Conservation (phyloP, 2,888 invertebrate species). For the Hydroisotoma schaefferi region DNA sequence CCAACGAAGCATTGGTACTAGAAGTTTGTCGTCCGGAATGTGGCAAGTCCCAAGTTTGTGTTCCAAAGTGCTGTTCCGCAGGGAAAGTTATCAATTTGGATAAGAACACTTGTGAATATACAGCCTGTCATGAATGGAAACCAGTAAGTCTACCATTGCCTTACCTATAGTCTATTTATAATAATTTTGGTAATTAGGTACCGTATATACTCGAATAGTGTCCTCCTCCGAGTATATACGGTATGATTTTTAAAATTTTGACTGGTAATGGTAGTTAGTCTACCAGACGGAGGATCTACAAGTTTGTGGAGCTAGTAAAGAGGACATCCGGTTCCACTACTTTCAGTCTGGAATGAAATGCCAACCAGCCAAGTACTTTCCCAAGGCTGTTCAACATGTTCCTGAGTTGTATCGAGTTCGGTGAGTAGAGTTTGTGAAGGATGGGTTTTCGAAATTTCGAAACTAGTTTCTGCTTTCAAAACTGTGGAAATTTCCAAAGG, state of each 20-base stretch:
- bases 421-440: no score
- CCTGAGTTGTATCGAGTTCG: background rate
- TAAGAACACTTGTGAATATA: slow-evolving; percentile 13
- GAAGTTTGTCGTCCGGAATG: slow-evolving; percentile 16
- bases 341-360: slow-evolving; percentile 7
- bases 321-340: slow-evolving; percentile 20
- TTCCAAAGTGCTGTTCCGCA: slow-evolving; percentile 35
- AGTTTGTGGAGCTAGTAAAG: slow-evolving; percentile 29
- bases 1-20: background rate
- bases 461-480: no score
- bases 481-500: no score
- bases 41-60: slow-evolving; percentile 16
- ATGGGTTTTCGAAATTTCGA: no score
- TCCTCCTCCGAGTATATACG: no score
- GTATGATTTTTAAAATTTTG: no score
- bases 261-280: no score
- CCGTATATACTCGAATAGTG: no score
- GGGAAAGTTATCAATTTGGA: slow-evolving; percentile 27
- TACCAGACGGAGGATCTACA: slow-evolving; percentile 20
- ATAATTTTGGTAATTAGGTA: no score
- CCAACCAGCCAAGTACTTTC: slow-evolving; percentile 13
- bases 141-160: no score
- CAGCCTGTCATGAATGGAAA: slow-evolving; percentile 10
- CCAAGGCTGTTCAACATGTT: slow-evolving; percentile 16
- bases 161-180: no score